Conservation (phyloP, 2,113 vertebrate species). For the Myodes glareolus region DNA sequence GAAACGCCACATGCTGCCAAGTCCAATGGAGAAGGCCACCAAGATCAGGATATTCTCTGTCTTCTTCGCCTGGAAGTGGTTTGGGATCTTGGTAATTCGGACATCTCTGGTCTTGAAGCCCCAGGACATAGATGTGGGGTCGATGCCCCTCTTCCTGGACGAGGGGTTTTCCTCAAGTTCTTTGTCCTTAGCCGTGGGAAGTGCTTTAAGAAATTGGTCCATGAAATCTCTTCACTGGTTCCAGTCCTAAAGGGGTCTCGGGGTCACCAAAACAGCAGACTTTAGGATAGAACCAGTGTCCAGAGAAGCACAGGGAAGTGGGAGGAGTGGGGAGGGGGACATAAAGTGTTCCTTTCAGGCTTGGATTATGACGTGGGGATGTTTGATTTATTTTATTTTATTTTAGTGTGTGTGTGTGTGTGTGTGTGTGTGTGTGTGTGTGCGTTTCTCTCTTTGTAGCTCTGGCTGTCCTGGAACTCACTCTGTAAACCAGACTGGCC, state of each 20-base stretch:
- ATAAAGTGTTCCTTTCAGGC: not conserved
- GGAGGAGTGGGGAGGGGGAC: too few species aligned
- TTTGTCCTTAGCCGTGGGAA: not conserved
- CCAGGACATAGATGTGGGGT: rapidly evolving
- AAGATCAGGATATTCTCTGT: constrained; percentile 88
- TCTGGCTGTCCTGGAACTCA: too few species aligned
- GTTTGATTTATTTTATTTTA: too few species aligned
- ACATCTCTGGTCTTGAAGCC: not conserved
- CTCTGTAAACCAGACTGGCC: too few species aligned
- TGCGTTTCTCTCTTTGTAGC: too few species aligned
- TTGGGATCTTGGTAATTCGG: not conserved
- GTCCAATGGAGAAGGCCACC: constrained; percentile 89
- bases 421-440: too few species aligned
- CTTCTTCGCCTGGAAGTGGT: constrained; percentile 26
- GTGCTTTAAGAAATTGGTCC: not conserved
- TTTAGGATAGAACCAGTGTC: not conserved
- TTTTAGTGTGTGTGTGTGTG: too few species aligned
- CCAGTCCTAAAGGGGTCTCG: not conserved
- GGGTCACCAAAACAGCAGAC: not conserved
- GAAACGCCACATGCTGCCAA: constrained; percentile 91
- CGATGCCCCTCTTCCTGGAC: rapidly evolving
- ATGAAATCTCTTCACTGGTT: not conserved
- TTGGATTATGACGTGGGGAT: not conserved
- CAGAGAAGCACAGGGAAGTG: not conserved
- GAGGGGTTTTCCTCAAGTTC: not conserved